These are phyloP conservation scores for Oncorhynchus kisutch DNA, from an alignment of 2,113 vertebrate species.

Conservation along the genomic window DNA sequence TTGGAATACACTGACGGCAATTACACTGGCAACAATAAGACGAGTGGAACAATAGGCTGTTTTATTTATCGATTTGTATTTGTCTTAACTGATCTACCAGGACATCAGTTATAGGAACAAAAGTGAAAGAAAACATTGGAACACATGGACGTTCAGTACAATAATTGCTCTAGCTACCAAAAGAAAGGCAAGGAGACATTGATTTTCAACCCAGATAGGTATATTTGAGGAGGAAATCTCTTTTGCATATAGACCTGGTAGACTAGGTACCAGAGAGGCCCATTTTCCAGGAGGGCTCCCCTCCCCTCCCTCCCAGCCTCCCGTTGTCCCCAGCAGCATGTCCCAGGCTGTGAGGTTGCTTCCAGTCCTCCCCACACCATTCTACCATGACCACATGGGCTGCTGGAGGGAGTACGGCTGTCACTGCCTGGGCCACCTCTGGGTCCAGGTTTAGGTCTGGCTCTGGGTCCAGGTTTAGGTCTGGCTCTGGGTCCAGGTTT, in stretches of 20 bases:
- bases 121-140: conserved; percentile 20
- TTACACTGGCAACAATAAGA: neutral
- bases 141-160: conserved; percentile 12
- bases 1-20: neutral
- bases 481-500: conserved; percentile 16
- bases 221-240: too few relatives aligned
- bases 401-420: conserved; percentile 87
- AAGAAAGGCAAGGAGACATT: neutral
- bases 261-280: conserved; percentile 24
- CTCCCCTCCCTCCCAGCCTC: conserved; percentile 74
- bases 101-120: neutral
- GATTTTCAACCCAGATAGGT: neutral
- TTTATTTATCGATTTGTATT: neutral
- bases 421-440: conserved; percentile 71
- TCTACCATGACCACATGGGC: conserved; percentile 98
- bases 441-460: conserved; percentile 12
- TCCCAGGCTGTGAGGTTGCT: conserved; percentile 88
- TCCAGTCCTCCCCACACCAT: conserved; percentile 83
- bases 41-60: neutral
- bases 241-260: too few relatives aligned
- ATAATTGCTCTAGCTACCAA: neutral
- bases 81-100: neutral
- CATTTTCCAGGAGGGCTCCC: conserved; percentile 68
- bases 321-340: conserved; percentile 88
- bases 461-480: conserved; percentile 36